These are phyloP conservation scores for Orientallactaga sibirica DNA, from an alignment of 2,797 vertebrate species.

Conservation along the genomic window DNA sequence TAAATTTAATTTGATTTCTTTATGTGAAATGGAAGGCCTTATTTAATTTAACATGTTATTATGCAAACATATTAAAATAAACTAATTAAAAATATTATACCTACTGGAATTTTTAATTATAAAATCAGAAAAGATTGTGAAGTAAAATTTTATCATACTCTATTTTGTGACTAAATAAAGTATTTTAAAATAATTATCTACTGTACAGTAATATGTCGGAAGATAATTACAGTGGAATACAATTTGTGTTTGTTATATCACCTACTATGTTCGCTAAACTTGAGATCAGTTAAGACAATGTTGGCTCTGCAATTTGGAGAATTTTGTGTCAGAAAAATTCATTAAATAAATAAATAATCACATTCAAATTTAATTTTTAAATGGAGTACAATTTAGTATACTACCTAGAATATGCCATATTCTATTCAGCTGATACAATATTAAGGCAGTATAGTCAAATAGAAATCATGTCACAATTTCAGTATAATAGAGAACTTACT, in stretches of 20 bases:
- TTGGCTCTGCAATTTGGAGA: conserved; percentile 28
- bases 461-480: background rate
- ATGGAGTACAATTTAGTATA: background rate
- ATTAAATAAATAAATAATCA: conserved; percentile 21
- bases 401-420: background rate
- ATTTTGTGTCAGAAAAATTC: background rate
- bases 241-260: background rate
- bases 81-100: background rate
- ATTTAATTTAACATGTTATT: background rate
- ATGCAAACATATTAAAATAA: background rate
- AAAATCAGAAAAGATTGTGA: conserved; percentile 31
- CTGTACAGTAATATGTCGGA: background rate
- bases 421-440: background rate
- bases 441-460: background rate
- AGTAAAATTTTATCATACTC: background rate
- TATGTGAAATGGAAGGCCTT: conserved; percentile 19
- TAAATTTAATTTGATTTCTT: conserved; percentile 17
- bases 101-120: conserved; percentile 5
- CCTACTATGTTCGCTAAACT: background rate
- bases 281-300: background rate
- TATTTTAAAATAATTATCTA: background rate
- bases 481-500: background rate
- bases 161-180: background rate
- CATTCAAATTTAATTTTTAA: background rate
- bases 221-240: background rate